A percentile compares a stretch with the other conserved stretches of the same genome.
Evolutionary conservation across 2,113 vertebrate species (phyloP).

Genomic region (Hydrochoerus hydrochaeris): DNA sequence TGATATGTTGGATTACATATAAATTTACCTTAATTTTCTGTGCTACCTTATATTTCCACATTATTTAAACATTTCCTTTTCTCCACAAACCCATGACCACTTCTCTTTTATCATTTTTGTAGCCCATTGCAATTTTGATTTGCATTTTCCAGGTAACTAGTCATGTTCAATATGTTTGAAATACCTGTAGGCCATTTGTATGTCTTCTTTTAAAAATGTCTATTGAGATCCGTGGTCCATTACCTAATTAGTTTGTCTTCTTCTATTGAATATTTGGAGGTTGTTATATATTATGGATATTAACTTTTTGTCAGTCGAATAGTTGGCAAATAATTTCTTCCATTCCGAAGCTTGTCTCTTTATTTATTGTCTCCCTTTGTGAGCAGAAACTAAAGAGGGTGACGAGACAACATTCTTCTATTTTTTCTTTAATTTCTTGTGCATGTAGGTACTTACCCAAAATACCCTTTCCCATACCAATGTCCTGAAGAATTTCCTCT

Average conservation of each 20-base stretch:
- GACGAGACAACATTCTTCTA: background rate
- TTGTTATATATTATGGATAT: background rate
- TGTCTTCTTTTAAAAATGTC: background rate
- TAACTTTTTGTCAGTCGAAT: no score
- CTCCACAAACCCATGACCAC: no score
- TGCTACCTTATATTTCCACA: no score
- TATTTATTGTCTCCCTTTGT: background rate
- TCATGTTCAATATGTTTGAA: no score
- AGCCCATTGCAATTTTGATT: no score
- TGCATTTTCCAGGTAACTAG: no score
- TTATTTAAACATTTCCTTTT: no score
- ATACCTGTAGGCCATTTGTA: no score
- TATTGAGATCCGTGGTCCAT: background rate
- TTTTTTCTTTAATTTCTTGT: background rate
- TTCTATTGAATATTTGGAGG: no score
- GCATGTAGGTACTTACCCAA: background rate
- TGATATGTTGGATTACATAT: no score
- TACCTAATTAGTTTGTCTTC: background rate
- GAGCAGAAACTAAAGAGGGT: no score
- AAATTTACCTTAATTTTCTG: background rate
- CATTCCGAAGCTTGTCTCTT: background rate
- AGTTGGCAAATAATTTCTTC: background rate
- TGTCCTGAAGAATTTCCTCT: background rate
- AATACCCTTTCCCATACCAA: background rate
- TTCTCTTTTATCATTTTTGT: no score